phyloP scores from a whole-genome alignment of 2,797 vertebrate genomes.

The Anniella stebbinsi region DNA sequence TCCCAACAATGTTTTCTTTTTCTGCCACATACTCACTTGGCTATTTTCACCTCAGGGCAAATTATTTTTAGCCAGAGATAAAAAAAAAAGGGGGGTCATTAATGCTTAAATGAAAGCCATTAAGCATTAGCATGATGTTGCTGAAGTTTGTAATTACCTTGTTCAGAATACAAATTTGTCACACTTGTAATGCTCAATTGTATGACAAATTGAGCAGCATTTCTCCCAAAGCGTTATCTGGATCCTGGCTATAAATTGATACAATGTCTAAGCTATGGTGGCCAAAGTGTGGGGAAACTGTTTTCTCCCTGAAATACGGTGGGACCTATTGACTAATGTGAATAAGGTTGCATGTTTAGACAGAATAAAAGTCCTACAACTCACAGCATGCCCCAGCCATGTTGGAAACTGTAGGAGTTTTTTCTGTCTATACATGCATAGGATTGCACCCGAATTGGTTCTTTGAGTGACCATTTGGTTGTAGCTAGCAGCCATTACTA shows the following conservation, averaged over 20 bases:
- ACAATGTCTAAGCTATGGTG: background rate
- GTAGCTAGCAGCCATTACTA: background rate
- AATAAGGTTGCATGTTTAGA: background rate
- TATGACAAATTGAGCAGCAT: background rate
- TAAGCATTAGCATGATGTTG: background rate
- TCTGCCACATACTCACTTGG: conserved; percentile 35
- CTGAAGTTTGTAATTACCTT: background rate
- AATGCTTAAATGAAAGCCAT: conserved; percentile 52
- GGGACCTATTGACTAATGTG: background rate
- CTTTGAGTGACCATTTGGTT: background rate
- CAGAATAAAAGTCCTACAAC: too few relatives aligned
- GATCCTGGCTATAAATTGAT: background rate
- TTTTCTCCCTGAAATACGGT: background rate
- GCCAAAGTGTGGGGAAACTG: background rate
- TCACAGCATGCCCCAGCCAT: too few relatives aligned
- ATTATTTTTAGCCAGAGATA: conserved; percentile 48
- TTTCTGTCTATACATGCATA: too few relatives aligned
- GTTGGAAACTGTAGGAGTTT: too few relatives aligned
- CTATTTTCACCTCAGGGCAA: conserved; percentile 41
- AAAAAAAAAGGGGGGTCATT: conserved; percentile 19
- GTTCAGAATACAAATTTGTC: conserved; percentile 11
- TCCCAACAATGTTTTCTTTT: conserved; percentile 41
- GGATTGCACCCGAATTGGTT: background rate
- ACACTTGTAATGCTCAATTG: background rate
- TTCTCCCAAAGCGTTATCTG: background rate